Evolutionary conservation across 2,797 vertebrate genomes (phyloP), one percentile per base, ranked within the genome.

Genomic region (Ficedula albicollis): DNA sequence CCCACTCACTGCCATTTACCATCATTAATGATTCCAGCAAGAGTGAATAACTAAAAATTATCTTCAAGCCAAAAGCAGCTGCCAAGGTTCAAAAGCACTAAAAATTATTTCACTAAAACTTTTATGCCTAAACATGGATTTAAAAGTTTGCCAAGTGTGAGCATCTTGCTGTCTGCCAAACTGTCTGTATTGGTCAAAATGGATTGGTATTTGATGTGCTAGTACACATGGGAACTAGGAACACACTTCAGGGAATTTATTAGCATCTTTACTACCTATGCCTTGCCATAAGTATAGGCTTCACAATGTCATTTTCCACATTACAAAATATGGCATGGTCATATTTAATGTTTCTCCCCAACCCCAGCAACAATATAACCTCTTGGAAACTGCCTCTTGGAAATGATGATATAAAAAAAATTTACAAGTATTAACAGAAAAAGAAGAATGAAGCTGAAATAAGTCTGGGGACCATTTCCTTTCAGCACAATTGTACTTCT

Each of bases 21-120:
- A 78, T 80, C 85, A 91, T 67, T 95, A 95, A 83, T 80, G 64
- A 95, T 95, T 95, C 63, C 49, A 95, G 62, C 90, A 96, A 74
- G 73, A 72, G 17, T 43, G 79, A 96, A 85, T 70, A 94, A 80
- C 68, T 85, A 83, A 92, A 95, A 95, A 72, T 89, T 93, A 89
- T 72, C 15, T 72, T 13, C 27, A 75, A 87, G 39, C 27, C 78
- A 95, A 91, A 91, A 80, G 68, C 55, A 94, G 46, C 68, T 88
- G 82, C 66, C 82, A 91, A 70, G 18, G 43, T 72, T 94, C 49
- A 75, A 88, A 89, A 64, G 1, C 46, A 62, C 38, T n/a, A 20
- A 77, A 70, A 83, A 68, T 64, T 67, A 82, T 90, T 96, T 93
- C 52, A 21, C 30, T 48, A 49, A 46, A 91, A 95, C 69, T 88